phyloP scores from a whole-genome alignment of 2,888 invertebrate genomes.

The Apamea anceps region DNA sequence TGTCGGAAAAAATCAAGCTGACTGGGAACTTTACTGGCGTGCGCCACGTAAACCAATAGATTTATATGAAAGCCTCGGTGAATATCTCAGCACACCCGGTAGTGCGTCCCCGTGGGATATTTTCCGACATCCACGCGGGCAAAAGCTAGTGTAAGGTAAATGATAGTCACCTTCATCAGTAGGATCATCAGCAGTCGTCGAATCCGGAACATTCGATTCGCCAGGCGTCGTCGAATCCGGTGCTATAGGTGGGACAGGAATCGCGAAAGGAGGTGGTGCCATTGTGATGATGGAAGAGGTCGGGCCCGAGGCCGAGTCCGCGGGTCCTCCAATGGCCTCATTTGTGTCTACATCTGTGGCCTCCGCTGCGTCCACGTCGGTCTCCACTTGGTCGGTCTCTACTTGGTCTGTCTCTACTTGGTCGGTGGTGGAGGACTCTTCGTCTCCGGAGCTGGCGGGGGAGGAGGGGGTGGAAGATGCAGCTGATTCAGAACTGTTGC shows the following conservation, averaged over 20 bases:
- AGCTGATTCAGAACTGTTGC: constrained; percentile 71
- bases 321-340: constrained; percentile 39
- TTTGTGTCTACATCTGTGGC: constrained; percentile 29
- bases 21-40: not conserved
- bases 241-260: constrained; percentile 43
- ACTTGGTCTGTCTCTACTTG: constrained; percentile 15
- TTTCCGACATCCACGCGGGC: not conserved
- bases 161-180: constrained; percentile 25
- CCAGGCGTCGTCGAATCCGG: constrained; percentile 47
- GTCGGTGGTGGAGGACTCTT: constrained; percentile 32
- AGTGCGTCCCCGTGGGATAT: not conserved
- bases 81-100: not conserved
- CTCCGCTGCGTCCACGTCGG: constrained; percentile 16
- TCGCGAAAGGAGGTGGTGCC: constrained; percentile 42
- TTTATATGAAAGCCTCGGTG: no score
- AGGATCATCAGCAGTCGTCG: constrained; percentile 47
- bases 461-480: constrained; percentile 55
- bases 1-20: not conserved
- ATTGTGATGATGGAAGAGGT: not conserved
- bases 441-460: constrained; percentile 36
- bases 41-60: not conserved
- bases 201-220: constrained; percentile 46
- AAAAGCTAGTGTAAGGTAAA: not conserved
- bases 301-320: constrained; percentile 27
- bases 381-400: constrained; percentile 22